Evolutionary conservation across 2,888 invertebrate species (phyloP).

Genomic region (Melieria omissa): DNA sequence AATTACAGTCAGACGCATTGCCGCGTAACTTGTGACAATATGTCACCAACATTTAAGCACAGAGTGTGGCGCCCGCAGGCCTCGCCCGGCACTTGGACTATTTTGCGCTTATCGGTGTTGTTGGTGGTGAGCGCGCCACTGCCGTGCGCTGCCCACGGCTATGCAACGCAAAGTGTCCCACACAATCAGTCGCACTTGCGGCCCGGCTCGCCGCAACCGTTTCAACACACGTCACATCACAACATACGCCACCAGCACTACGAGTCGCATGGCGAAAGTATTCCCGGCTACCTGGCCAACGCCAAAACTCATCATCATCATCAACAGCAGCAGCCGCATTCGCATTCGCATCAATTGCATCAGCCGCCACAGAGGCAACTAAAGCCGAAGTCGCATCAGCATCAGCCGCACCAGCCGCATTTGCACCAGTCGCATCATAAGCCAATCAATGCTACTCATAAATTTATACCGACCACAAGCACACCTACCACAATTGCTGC

Average conservation of each 20-base stretch:
- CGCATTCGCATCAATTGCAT: conserved; percentile 5
- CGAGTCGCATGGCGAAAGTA: neutral
- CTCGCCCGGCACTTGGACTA: too few relatives aligned
- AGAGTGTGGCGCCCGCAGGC: too few relatives aligned
- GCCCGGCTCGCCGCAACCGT: too few relatives aligned
- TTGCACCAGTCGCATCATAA: conserved; percentile 32
- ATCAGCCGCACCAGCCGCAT: conserved; percentile 1
- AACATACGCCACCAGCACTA: neutral
- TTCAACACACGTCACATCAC: neutral
- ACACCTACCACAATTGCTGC: conserved; percentile 11
- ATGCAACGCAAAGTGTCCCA: too few relatives aligned
- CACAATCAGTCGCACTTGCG: too few relatives aligned
- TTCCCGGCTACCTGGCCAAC: conserved; percentile 1
- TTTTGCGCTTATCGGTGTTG: too few relatives aligned
- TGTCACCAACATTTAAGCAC: too few relatives aligned
- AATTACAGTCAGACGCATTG: too few relatives aligned
- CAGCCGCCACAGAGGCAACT: neutral
- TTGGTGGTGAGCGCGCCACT: too few relatives aligned
- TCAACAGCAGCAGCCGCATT: conserved; percentile 1
- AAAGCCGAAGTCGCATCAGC: neutral
- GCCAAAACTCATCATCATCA: conserved; percentile 2
- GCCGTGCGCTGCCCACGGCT: too few relatives aligned
- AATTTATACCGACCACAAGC: neutral
- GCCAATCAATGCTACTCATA: neutral
- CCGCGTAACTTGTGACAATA: too few relatives aligned